phyloP scores from a whole-genome alignment of 2,888 invertebrate species.

The Napeogenes inachia region DNA sequence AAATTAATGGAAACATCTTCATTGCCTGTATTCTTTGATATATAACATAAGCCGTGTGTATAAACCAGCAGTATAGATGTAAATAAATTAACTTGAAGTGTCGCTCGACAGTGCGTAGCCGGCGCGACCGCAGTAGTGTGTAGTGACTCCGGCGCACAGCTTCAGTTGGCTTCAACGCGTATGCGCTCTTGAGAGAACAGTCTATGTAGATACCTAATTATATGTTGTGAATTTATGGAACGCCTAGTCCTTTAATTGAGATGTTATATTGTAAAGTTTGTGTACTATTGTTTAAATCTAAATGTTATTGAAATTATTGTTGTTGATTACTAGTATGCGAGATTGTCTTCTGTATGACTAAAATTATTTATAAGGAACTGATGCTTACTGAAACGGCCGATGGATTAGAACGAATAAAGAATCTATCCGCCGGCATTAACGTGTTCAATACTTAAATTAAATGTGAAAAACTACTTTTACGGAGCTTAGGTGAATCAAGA shows the following conservation, averaged over 20 bases:
- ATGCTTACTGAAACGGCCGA: background rate
- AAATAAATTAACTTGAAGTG: constrained; percentile 60
- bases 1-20: no score
- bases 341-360: constrained; percentile 1
- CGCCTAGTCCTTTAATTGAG: constrained; percentile 27
- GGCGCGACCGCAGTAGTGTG: constrained; percentile 58
- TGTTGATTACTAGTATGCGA: background rate
- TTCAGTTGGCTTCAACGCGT: constrained; percentile 68
- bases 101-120: constrained; percentile 68
- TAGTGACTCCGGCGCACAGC: constrained; percentile 72
- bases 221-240: constrained; percentile 31
- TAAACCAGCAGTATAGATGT: constrained; percentile 27
- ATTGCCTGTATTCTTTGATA: background rate
- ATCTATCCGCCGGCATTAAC: background rate
- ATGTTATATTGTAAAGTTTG: constrained; percentile 5
- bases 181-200: constrained; percentile 54
- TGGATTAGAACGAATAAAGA: background rate
- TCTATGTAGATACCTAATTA: constrained; percentile 28
- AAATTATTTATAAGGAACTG: no score
- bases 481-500: background rate
- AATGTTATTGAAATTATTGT: background rate
- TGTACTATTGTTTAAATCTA: background rate
- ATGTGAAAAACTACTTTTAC: constrained; percentile 1
- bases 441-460: constrained; percentile 3
- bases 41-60: constrained; percentile 2